Conservation (phyloP, 1,140 invertebrate species). For the Branchinecta lynchi region DNA sequence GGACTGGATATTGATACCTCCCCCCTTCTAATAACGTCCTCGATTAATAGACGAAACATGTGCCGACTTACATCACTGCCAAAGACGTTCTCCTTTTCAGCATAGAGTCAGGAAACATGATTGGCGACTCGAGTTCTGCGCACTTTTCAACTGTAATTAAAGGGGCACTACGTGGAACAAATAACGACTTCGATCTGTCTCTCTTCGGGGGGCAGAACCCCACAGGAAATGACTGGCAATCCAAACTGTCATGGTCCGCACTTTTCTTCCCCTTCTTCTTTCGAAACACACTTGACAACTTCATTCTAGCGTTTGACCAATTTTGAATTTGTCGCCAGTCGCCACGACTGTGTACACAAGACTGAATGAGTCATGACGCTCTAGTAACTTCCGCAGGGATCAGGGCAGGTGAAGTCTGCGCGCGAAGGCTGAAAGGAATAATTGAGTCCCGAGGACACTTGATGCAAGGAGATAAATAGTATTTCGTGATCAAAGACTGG, state of each 20-base stretch:
- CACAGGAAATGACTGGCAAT: slow-evolving; percentile 14
- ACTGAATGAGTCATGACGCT: not conserved
- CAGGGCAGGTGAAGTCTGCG: too few species aligned
- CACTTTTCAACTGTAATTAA: slow-evolving; percentile 22
- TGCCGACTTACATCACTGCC: slow-evolving; percentile 14
- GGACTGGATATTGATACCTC: slow-evolving; percentile 6
- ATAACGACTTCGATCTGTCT: slow-evolving; percentile 27
- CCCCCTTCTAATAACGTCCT: not conserved
- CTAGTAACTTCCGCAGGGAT: too few species aligned
- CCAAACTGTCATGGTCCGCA: slow-evolving; percentile 14
- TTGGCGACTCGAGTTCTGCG: slow-evolving; percentile 8
- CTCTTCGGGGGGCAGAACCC: slow-evolving; percentile 22
- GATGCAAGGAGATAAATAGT: too few species aligned
- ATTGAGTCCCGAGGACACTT: too few species aligned
- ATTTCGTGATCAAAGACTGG: too few species aligned
- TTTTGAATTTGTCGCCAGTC: not conserved
- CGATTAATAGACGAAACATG: not conserved
- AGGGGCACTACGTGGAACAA: slow-evolving; percentile 25
- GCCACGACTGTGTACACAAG: not conserved
- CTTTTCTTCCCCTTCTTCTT: slow-evolving; percentile 15
- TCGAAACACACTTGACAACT: slow-evolving; percentile 19
- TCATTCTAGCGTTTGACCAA: not conserved
- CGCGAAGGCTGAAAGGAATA: too few species aligned
- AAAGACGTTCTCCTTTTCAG: slow-evolving; percentile 14
- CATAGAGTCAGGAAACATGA: not conserved